Evolutionary conservation across 2,888 invertebrate genomes (phyloP), one percentile per base, ranked within the genome.

Genomic region (Synergus umbraculus): DNA sequence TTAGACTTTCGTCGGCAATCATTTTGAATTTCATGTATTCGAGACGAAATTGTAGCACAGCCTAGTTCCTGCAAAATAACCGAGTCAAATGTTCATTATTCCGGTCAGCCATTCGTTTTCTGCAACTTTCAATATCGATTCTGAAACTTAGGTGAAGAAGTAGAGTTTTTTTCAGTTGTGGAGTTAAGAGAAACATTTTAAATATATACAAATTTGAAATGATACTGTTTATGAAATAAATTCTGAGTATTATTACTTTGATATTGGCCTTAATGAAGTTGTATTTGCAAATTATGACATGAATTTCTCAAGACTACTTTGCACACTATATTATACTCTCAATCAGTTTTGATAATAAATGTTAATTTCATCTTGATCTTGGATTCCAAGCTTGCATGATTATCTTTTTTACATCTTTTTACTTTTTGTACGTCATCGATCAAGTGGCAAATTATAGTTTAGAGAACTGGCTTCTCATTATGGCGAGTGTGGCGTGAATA

Each of bases 391-490:
- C 54, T 73, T 41, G 54, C 54, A 54, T 41, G 54, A 41, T 41
- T 41, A 18, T 73, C 37, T 54, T 54, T 73, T 73, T 37, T 37
- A 37, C 5, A 37, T 37, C 37, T 37, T 37, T 37, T 37, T 37
- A 37, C 5, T 37, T 37, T 37, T 37, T 37, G 5, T 58, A 73
- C 15, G 37, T 73, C 73, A 73, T 73, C 73, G 54, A 58, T 73
- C 54, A 73, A 73, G 18, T 37, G n/a, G 54, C 15, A 54, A 41
- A 73, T 73, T 73, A 29, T 54, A 73, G 54, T 73, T 54, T 58
- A 41, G 49, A 73, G 73, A 54, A 73, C 73, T 54, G 37, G 37
- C 54, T 69, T 69, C 69, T 69, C 49, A 49, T 69, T 69, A 69
- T 69, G 49, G 37, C 49, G 29, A 69, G 49, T 49, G 49, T 46